A percentile compares a stretch with the other conserved stretches of the same genome.
These are phyloP conservation scores for Nysson spinosus DNA, from an alignment of 2,888 invertebrate genomes.

Conservation along the genomic window DNA sequence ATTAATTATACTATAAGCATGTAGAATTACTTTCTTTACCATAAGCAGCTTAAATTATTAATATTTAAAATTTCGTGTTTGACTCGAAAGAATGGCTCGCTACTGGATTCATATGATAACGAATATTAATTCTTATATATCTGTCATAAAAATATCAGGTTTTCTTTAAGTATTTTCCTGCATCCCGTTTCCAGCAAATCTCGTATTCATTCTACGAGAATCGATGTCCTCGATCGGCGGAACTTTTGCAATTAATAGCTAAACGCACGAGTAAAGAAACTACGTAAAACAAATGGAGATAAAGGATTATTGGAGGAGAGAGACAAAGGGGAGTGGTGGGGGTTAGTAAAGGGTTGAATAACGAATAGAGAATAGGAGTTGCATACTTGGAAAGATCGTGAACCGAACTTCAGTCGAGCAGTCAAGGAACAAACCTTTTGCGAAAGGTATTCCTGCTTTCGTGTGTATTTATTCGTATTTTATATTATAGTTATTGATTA, in stretches of 20 bases:
- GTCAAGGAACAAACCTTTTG: conserved; percentile 49
- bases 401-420: conserved; percentile 50
- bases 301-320: conserved; percentile 19
- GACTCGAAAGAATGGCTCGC: no score
- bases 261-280: conserved; percentile 32
- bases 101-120: no score
- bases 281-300: conserved; percentile 12
- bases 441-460: conserved; percentile 44
- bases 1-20: no score
- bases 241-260: conserved; percentile 52
- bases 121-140: no score
- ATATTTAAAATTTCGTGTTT: no score
- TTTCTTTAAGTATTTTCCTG: conserved; percentile 7
- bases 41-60: no score
- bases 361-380: conserved; percentile 9
- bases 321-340: conserved; percentile 12
- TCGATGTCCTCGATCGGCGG: conserved; percentile 42
- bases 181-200: conserved; percentile 23
- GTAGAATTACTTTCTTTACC: no score
- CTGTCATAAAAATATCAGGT: no score
- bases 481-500: no score
- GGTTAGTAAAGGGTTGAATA: no score
- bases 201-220: conserved; percentile 33
- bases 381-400: conserved; percentile 44
- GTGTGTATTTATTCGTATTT: conserved; percentile 22